Evolutionary conservation across 2,113 vertebrate genomes (phyloP).

Genomic region (Sinosuthora webbiana): DNA sequence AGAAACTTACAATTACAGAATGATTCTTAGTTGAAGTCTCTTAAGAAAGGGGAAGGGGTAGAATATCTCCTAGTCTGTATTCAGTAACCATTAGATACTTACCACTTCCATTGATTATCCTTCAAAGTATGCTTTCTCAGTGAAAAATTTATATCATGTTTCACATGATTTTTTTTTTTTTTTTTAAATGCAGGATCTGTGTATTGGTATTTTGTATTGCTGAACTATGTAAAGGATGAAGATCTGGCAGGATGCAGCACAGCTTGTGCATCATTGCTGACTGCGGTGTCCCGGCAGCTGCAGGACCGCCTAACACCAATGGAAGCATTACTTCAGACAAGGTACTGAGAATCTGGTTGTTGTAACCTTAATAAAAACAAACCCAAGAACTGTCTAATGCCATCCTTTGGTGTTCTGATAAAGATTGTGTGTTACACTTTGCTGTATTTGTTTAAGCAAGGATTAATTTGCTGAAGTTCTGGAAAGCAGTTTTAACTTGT

Average conservation of each 20-base stretch:
- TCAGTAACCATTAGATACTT: neutral
- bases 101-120: neutral
- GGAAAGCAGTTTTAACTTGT: neutral
- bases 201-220: conserved; percentile 98
- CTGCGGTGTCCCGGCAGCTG: conserved; percentile 90
- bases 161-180: neutral
- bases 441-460: neutral
- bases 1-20: neutral
- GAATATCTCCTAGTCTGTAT: neutral
- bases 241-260: conserved; percentile 95
- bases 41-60: neutral
- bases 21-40: neutral
- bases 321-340: conserved; percentile 95
- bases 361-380: neutral
- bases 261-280: conserved; percentile 90
- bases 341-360: conserved; percentile 69
- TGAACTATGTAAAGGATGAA: conserved; percentile 99
- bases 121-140: neutral
- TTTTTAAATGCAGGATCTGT: conserved; percentile 82
- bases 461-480: neutral
- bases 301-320: conserved; percentile 94
- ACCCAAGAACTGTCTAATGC: neutral
- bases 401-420: neutral
- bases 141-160: neutral
- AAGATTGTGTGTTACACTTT: neutral